Evolutionary conservation across 1,140 invertebrate genomes (phyloP).

Genomic region (Centruroides sculpturatus): DNA sequence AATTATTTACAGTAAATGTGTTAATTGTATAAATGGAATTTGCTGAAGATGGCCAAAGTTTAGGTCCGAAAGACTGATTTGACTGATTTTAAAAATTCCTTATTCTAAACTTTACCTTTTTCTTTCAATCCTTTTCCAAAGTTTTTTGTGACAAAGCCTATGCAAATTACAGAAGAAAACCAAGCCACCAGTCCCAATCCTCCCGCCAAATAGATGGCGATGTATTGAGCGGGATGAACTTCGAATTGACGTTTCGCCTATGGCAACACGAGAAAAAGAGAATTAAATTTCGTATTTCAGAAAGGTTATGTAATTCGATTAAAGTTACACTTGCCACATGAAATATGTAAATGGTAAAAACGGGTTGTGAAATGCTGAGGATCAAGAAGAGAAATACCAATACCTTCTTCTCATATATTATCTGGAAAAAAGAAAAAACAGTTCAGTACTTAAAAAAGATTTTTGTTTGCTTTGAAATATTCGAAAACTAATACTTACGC

Average conservation of each 20-base stretch:
- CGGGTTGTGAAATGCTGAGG: slow-evolving; percentile 6
- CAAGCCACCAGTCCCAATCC: slow-evolving; percentile 8
- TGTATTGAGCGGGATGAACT: background rate
- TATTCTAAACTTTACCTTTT: background rate
- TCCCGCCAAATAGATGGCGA: slow-evolving; percentile 5
- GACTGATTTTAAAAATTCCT: too few species aligned
- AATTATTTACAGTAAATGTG: too few species aligned
- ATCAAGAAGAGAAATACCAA: slow-evolving; percentile 7
- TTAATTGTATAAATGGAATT: too few species aligned
- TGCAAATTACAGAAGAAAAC: background rate
- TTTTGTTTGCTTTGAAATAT: background rate
- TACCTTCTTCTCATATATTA: slow-evolving; percentile 5
- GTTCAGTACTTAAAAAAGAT: too few species aligned
- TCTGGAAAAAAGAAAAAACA: background rate
- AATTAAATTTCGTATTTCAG: background rate
- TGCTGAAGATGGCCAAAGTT: too few species aligned
- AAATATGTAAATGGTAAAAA: slow-evolving; percentile 7
- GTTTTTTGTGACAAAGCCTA: slow-evolving; percentile 2
- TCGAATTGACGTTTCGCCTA: background rate
- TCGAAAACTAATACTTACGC: slow-evolving; percentile 5
- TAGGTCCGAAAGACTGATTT: too few species aligned
- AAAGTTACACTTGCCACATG: slow-evolving; percentile 4
- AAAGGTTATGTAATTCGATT: background rate
- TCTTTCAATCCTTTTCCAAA: slow-evolving; percentile 12
- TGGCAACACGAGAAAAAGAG: background rate